Evolutionary conservation across 2,888 invertebrate species (phyloP), one percentile per base, ranked within the genome.

Genomic region (Stictocephala bisonia): DNA sequence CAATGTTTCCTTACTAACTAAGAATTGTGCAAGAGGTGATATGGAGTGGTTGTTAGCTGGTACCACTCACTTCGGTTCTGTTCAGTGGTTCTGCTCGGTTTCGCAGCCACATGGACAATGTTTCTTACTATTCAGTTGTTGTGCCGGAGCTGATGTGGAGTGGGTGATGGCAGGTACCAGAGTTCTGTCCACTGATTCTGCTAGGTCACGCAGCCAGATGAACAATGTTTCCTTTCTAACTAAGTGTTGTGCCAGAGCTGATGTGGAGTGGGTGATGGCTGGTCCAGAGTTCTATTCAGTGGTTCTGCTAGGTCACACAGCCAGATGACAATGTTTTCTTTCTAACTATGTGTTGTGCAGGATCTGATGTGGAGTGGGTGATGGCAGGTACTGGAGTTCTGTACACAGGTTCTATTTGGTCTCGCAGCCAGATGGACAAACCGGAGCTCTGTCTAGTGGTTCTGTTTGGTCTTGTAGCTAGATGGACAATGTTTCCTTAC

Each of bases 281-380:
- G n/a, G n/a, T n/a, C n/a, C n/a, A n/a, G n/a, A n/a, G 88, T 88
- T 0, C 85, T 88, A 22, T 88, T 88, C 2, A 86, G 88, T 0
- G 87, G 87, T 56, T 86, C 88, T 3, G 81, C 80, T 1, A 77
- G 77, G 41, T 78, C 79, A 9, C 74, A 79, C 18, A 77, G 76
- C 51, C 80, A 81, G 68, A 73, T 80, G 66, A 75, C 76, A 48
- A 74, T 76, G 11, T 77, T 78, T 11, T 40, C n/a, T 40, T 40
- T n/a, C 13, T n/a, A 40, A n/a, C n/a, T n/a, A n/a, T n/a, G n/a
- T n/a, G n/a, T n/a, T n/a, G n/a, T 74, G 31, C 75, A 82, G 90
- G 91, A 51, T 88, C 91, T 7, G 94, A 94, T 82, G 87, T 93
- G 35, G 92, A 93, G 71, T 94, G 93, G 93, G 89, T 94, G 69